Evolutionary conservation across 1,140 invertebrate species (phyloP).

Genomic region (Drosophila miranda): DNA sequence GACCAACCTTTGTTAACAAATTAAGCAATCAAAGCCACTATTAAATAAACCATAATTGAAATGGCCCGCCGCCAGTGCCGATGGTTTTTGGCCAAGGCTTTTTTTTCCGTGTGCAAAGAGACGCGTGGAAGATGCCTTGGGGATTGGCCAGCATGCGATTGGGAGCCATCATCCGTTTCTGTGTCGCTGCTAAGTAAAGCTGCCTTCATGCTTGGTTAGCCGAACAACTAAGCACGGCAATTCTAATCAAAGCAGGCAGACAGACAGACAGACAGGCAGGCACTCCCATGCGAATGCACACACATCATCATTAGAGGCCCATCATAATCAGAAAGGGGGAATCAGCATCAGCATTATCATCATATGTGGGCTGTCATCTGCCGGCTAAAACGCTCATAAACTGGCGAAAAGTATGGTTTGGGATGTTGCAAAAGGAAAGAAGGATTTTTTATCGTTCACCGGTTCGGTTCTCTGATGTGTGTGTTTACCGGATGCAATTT

Average conservation of each 20-base stretch:
- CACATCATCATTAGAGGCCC: constrained; percentile 52
- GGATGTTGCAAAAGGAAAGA: constrained; percentile 37
- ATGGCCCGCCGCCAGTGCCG: constrained; percentile 42
- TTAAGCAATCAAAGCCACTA: constrained; percentile 69
- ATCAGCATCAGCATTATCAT: constrained; percentile 29
- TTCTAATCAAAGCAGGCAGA: constrained; percentile 31
- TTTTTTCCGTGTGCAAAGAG: constrained; percentile 27
- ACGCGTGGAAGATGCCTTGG: constrained; percentile 38
- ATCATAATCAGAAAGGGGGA: constrained; percentile 42
- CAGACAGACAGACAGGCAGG: background rate
- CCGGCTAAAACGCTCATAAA: constrained; percentile 47
- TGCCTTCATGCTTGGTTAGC: constrained; percentile 75
- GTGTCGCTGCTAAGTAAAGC: constrained; percentile 69
- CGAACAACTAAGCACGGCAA: constrained; percentile 12
- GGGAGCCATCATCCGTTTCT: constrained; percentile 4
- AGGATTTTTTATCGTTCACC: constrained; percentile 38
- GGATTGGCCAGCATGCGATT: constrained; percentile 36
- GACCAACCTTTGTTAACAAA: constrained; percentile 70
- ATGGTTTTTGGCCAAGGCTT: constrained; percentile 57
- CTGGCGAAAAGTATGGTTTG: constrained; percentile 53
- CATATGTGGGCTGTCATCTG: constrained; percentile 39
- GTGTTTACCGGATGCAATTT: constrained; percentile 72
- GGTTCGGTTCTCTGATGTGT: constrained; percentile 37
- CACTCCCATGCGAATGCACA: constrained; percentile 28
- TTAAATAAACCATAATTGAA: constrained; percentile 74